Evolutionary conservation across 2,113 vertebrate genomes (phyloP), one percentile per base, ranked within the genome.

Genomic region (Halichoerus grypus): DNA sequence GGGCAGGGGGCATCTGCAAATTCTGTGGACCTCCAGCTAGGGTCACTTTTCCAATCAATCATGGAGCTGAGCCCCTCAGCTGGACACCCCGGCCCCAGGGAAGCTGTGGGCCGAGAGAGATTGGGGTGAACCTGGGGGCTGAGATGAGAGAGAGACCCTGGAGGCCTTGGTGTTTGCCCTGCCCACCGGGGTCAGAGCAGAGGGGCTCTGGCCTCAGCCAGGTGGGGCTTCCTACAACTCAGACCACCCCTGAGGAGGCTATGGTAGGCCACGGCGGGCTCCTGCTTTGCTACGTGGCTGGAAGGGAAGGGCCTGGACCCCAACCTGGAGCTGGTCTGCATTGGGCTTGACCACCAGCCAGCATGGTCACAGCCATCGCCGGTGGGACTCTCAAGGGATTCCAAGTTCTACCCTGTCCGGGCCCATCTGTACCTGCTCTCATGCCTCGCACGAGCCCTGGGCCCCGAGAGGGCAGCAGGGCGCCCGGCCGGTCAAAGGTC

Each of bases 341-440:
- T 1, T 1, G 31, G 39, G 28, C 8, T 16, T 31, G 15, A 31
- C 39, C 19, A 2, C 14, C n/a, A 71, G 22, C 0, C 21, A 51
- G 9, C 10, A 1, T 0, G 53, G 55, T 12, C 55, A 61, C 55
- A 63, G 36, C 53, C 39, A 22, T 14, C 8, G 16, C 31, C 4
- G 12, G 0, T 16, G 5, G 9, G 39, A 16, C 74, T 46, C 74
- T 77, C 0, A 3, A 28, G 39, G 39, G 28, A 18, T 3, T 39
- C 14, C 36, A 26, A 33, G 55, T n/a, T 4, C 55, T 12, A 46
- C 7, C 28, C 39, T 61, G 14, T 24, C 55, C 14, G 1, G 0
- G 8, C 31, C 26, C 0, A 22, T 36, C 72, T 5, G 21, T 3
- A 18, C 72, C 71, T 11, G 22, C 31, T 63, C 57, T 63, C 31